Base-by-base conservation (phyloP, 2,113 vertebrate genomes). In the Pipra filicauda region DNA sequence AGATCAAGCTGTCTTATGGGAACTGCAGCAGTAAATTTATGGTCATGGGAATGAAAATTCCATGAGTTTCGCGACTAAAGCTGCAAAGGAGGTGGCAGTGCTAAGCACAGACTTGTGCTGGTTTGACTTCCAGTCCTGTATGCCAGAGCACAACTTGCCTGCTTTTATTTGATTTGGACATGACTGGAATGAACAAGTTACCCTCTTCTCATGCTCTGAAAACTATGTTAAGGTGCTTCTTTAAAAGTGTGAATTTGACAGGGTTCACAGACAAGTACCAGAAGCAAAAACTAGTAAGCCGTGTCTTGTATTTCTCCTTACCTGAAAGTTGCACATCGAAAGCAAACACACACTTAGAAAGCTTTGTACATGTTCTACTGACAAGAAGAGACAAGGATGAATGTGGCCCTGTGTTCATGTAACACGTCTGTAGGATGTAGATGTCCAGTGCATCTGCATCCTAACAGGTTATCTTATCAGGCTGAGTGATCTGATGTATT, bases 361-460 rank as follows among this genome's bases (percentile, higher is more conserved):
- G 9, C 4, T 89, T 88, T 93, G 46, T 82, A 27, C 14, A 2
- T 39, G 15, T 92, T 92, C 62, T 87, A 39, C 58, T 62, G 58
- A 48, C 10, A 75, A 57, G 65, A 80, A 28, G 49, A 84, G 27
- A 11, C 49, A 64, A 66, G 11, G n/a, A 27, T 74, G 76, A 44
- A 33, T 55, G 15, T 14, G 15, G 49, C 41, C n/a, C 33, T 79
- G 18, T 62, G 65, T 71, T 91, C 2, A 0, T 39, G 37, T 37
- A 37, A 52, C 35, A 44, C 1, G 10, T 62, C 35, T 44, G 15
- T 51, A 19, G 79, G 41, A 62, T 0, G 0, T 11, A 76, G n/a
- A 15, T 73, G 19, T 65, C 82, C 74, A 41, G 14, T 77, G 55
- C 43, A 15, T 69, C 39, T 39, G 5, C 30, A 41, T 90, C 66